Evolutionary conservation across 2,888 invertebrate species (phyloP), one percentile per base, ranked within the genome.

Genomic region (Coecobrya sp.): DNA sequence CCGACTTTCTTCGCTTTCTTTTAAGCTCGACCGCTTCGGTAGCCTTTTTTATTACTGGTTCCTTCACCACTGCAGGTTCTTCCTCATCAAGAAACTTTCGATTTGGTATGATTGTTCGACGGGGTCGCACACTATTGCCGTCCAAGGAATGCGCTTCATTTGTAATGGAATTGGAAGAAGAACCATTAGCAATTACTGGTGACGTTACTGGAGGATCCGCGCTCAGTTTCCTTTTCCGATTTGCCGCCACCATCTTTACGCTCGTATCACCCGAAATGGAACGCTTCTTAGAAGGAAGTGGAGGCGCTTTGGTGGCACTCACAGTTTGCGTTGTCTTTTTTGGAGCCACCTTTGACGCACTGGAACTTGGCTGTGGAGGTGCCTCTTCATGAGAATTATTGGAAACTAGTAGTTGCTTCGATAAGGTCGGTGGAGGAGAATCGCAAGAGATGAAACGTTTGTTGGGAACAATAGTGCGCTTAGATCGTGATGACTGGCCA

Each of bases 81-180:
- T 87, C 81, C 0, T 85, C 81, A 30, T 86, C 79, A 0, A 87
- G 13, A 68, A 91, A 93, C 25, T 89, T 91, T 19, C 88, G 73
- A 42, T 93, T 93, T 4, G 93, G 93, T 45, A 81, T 93, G 13
- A 93, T 93, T 27, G 85, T 73, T 52, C 93, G 62, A 49, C 88
- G 88, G n/a, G 93, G 88, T 11, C 91, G 49, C 42, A 55, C 89
- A 36, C 0, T 30, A 81, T 36, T 70, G 30, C 8, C 13, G 36
- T 70, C 70, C 22, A 11, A 7, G 19, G 42, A 65, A 27, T 65
- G 27, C 25, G 36, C 59, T 45, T 73, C 36, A 27, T 7, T 36
- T 36, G 36, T 4, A 7, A 36, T 2, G 7, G 36, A 4, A 36
- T 36, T 36, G 36, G 36, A 36, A 36, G 36, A 36, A 11, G 68